Evolutionary conservation across 2,113 vertebrate genomes (phyloP), one percentile per base, ranked within the genome.

Genomic region (Nibea albiflora): DNA sequence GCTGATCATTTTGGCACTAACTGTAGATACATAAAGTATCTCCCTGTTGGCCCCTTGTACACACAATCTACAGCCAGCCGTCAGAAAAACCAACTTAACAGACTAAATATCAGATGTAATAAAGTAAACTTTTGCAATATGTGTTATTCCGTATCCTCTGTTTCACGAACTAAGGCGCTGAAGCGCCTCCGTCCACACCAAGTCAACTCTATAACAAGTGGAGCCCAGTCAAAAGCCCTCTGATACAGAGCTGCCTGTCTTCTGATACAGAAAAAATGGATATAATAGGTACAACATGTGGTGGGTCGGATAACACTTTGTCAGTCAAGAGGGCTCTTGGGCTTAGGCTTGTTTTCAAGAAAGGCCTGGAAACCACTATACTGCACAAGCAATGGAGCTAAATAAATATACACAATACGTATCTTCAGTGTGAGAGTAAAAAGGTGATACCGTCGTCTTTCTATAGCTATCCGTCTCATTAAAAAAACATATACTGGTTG

Each of bases 261-360:
- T 89, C 82, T 85, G 86, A 87, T 76, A 76, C 85, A 82, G 81
- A 92, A 90, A 85, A 57, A 35, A 28, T 2, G 5, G n/a, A 80
- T 66, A n/a, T 57, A 79, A 62, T 42, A 56, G 53, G 28, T 53
- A 76, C 56, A 73, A 65, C 64, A 56, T 73, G 31, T 26, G 46
- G 60, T 14, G 58, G 52, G 62, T 46, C 8, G 44, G 65, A 60
- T 75, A 65, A 73, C 61, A 73, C 26, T 46, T 49, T 71, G 52
- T 67, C 76, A 67, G 47, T 54, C 46, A 56, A 53, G 44, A 68
- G 17, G 56, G 44, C 61, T 72, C 60, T 50, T 17, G 53, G 35
- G 60, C 46, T 69, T 78, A 28, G 11, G 46, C 26, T 2, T 46
- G 16, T 73, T 61, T 76, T 62, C 26, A 66, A 60, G 54, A 67